Percentiles rank a stretch among this genome's conserved stretches.
These are phyloP conservation scores for Chaetops frenatus DNA, from an alignment of 2,113 vertebrate genomes.

Conservation along the genomic window DNA sequence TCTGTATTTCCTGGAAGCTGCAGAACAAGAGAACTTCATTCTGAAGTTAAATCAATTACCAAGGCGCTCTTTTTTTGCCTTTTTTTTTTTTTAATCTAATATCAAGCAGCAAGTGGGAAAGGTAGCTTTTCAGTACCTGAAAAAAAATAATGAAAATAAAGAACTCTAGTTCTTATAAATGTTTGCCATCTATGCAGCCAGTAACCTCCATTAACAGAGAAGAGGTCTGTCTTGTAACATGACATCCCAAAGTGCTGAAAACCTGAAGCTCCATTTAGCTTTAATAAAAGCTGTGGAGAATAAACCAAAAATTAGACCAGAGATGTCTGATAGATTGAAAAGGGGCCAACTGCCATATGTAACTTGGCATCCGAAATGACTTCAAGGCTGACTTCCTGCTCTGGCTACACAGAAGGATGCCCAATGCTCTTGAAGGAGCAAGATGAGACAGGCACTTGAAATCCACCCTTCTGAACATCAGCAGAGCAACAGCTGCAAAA, in stretches of 20 bases:
- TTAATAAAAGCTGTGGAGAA: background rate
- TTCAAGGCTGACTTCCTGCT: background rate
- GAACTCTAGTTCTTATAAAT: background rate
- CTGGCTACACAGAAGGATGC: background rate
- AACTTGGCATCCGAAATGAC: background rate
- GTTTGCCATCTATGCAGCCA: background rate
- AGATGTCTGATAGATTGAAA: background rate
- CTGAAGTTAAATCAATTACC: background rate
- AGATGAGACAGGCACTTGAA: background rate
- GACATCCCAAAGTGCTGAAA: background rate
- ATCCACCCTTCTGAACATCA: background rate
- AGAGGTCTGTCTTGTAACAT: background rate
- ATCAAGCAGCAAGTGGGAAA: background rate
- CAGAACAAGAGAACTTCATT: background rate
- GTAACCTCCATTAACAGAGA: background rate
- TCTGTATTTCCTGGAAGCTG: background rate
- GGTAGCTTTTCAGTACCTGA: background rate
- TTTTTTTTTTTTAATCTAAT: background rate
- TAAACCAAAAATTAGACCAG: background rate
- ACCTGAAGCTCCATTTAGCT: background rate
- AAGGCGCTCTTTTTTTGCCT: background rate
- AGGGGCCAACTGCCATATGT: background rate
- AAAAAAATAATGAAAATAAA: background rate
- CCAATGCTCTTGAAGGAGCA: background rate
- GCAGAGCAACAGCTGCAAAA: background rate